These are phyloP conservation scores for Aldabrachelys gigantea DNA, from an alignment of 2,113 vertebrate genomes.

Conservation along the genomic window DNA sequence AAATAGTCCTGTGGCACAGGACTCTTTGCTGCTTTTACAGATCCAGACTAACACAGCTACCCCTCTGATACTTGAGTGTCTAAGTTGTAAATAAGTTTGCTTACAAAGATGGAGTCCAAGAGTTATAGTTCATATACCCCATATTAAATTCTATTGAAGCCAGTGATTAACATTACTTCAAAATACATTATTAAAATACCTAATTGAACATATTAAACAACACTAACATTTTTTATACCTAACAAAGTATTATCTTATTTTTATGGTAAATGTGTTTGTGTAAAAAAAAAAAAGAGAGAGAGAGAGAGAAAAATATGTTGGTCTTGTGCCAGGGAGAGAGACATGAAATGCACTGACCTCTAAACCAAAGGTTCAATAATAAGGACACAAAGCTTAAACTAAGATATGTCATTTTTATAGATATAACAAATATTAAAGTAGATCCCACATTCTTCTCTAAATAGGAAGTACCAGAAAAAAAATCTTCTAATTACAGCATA, in stretches of 20 bases:
- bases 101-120: too few species aligned
- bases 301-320: neutral
- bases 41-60: too few species aligned
- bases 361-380: neutral
- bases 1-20: too few species aligned
- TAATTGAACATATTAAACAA: too few species aligned
- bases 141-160: too few species aligned
- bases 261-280: neutral
- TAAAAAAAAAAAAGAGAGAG: neutral
- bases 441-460: neutral
- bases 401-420: neutral
- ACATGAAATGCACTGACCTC: neutral
- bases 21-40: too few species aligned
- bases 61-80: too few species aligned
- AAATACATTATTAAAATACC: too few species aligned
- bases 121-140: too few species aligned
- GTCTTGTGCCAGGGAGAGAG: neutral
- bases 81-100: too few species aligned
- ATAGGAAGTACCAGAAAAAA: neutral
- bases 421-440: neutral
- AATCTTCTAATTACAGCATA: neutral
- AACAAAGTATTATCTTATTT: neutral
- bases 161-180: too few species aligned
- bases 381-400: neutral
- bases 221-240: too few species aligned